Evolutionary conservation across 1,140 invertebrate genomes (phyloP).

Genomic region (Cotesia chilonis): DNA sequence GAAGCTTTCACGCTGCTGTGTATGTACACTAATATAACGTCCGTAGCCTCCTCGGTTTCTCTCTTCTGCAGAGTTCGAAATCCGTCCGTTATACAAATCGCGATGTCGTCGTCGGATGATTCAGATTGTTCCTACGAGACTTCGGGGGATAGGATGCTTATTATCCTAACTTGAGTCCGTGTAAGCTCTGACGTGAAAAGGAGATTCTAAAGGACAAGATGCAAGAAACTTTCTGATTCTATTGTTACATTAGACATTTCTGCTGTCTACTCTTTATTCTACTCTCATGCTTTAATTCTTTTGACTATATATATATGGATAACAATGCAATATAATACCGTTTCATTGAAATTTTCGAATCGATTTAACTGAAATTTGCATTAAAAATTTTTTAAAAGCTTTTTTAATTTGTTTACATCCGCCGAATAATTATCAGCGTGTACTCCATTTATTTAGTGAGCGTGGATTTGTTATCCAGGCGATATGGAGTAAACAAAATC

Average conservation of each 20-base stretch:
- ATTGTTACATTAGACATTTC: too few species aligned
- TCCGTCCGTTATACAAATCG: slow-evolving; percentile 22
- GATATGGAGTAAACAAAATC: not conserved
- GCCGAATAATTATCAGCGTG: not conserved
- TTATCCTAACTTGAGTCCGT: not conserved
- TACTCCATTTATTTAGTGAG: not conserved
- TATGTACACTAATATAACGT: slow-evolving; percentile 46
- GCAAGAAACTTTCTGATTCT: too few species aligned
- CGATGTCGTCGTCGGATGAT: slow-evolving; percentile 14
- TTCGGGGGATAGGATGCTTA: not conserved
- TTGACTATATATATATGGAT: too few species aligned
- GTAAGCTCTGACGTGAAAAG: not conserved
- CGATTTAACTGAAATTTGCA: too few species aligned
- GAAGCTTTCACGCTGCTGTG: slow-evolving; percentile 47
- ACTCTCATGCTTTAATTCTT: too few species aligned
- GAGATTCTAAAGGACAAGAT: not conserved
- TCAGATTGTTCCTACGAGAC: slow-evolving; percentile 12
- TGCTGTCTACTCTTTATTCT: too few species aligned
- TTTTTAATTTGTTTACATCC: not conserved
- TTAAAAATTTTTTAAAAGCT: too few species aligned
- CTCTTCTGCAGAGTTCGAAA: slow-evolving; percentile 18
- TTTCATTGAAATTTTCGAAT: too few species aligned
- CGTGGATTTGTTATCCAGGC: not conserved
- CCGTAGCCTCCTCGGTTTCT: slow-evolving; percentile 47
- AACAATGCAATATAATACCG: too few species aligned